Conservation (phyloP, 2,113 vertebrate genomes). For the Cyphomyrus plagiostoma region DNA sequence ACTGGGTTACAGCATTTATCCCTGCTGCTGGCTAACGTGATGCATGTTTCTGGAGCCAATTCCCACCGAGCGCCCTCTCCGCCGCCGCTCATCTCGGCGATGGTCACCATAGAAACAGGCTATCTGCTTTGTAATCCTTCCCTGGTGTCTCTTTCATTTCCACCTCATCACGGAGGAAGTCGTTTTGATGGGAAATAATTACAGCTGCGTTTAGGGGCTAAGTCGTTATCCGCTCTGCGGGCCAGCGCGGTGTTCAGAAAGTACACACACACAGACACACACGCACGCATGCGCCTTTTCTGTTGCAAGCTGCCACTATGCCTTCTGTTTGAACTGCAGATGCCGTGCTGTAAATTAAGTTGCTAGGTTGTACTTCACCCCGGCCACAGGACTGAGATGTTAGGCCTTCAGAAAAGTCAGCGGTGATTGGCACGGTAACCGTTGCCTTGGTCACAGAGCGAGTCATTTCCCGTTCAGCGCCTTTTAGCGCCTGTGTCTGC, state of each 20-base stretch:
- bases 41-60: background rate
- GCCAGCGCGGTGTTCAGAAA: background rate
- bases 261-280: background rate
- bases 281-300: background rate
- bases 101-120: slow-evolving; percentile 28
- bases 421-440: background rate
- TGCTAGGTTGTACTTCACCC: background rate
- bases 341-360: background rate
- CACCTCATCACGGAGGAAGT: slow-evolving; percentile 15
- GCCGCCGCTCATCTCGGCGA: background rate
- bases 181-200: slow-evolving; percentile 12
- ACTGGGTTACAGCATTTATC: background rate
- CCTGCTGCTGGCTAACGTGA: background rate
- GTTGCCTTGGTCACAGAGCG: background rate
- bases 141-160: slow-evolving; percentile 16
- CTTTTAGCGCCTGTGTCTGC: background rate
- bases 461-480: background rate
- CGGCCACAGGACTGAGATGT: background rate
- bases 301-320: background rate
- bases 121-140: slow-evolving; percentile 18
- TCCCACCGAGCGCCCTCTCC: background rate
- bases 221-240: slow-evolving; percentile 21
- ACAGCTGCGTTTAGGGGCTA: slow-evolving; percentile 7
- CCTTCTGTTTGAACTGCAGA: slow-evolving; percentile 20
- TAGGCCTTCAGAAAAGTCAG: background rate